Evolutionary conservation across 2,888 invertebrate species (phyloP).

Genomic region (Tachina fera): DNA sequence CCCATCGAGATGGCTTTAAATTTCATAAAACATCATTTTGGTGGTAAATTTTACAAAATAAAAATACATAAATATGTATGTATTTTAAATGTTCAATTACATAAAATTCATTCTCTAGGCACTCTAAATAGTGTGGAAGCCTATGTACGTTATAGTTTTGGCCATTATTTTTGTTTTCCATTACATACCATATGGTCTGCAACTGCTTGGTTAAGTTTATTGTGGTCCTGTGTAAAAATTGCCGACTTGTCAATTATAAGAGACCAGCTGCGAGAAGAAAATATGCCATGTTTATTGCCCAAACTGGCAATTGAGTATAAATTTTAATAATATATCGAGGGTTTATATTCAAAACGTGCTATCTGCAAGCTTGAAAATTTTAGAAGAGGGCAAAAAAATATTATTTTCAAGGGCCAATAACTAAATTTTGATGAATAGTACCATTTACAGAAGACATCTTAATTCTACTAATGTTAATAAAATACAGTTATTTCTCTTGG

Average conservation of each 20-base stretch:
- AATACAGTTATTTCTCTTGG: too few species aligned
- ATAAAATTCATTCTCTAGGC: slow-evolving; percentile 48
- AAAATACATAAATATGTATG: slow-evolving; percentile 6
- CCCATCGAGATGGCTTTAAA: slow-evolving; percentile 93
- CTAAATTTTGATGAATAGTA: too few species aligned
- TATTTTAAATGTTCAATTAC: not conserved
- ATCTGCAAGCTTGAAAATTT: too few species aligned
- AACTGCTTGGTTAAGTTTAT: slow-evolving; percentile 66
- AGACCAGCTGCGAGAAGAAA: slow-evolving; percentile 29
- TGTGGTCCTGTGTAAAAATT: slow-evolving; percentile 26
- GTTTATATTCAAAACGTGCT: too few species aligned
- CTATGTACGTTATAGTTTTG: slow-evolving; percentile 63
- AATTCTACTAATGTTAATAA: too few species aligned
- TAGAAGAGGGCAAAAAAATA: too few species aligned
- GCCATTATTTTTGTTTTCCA: slow-evolving; percentile 29
- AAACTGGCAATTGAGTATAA: slow-evolving; percentile 53
- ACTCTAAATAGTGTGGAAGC: slow-evolving; percentile 71
- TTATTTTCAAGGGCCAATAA: too few species aligned
- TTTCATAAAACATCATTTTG: slow-evolving; percentile 88
- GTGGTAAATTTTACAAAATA: slow-evolving; percentile 80
- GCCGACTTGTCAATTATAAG: slow-evolving; percentile 49
- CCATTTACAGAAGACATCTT: too few species aligned
- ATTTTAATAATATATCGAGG: not conserved
- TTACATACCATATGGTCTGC: slow-evolving; percentile 57
- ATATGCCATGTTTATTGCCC: slow-evolving; percentile 61